Evolutionary conservation across 1,140 invertebrate species (phyloP).

Genomic region (Neodiprion fabricii): DNA sequence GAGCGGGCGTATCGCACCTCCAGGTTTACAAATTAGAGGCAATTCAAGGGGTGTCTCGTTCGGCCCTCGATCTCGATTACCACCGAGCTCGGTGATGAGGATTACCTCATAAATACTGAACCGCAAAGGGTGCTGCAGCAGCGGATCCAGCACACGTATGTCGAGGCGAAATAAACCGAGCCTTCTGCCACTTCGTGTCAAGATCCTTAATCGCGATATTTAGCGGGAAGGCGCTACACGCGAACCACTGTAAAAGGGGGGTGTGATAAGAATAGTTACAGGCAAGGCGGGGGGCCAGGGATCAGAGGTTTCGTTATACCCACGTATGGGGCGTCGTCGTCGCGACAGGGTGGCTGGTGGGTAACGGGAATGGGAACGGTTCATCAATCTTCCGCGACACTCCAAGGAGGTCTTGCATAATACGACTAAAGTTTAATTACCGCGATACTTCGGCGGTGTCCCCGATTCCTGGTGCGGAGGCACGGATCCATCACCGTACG

Average conservation of each 20-base stretch:
- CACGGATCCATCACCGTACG: constrained; percentile 37
- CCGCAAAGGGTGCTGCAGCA: background rate
- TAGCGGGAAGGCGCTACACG: constrained; percentile 41
- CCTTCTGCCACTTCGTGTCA: constrained; percentile 53
- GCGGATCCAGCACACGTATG: constrained; percentile 45
- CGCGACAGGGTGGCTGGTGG: background rate
- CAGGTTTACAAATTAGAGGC: constrained; percentile 18
- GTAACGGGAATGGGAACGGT: background rate
- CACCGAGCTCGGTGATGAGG: background rate
- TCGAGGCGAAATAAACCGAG: constrained; percentile 28
- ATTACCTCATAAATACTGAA: background rate
- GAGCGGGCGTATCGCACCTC: constrained; percentile 9
- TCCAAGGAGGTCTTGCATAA: constrained; percentile 36
- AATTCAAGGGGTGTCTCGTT: constrained; percentile 19
- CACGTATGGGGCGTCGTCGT: background rate
- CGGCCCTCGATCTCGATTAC: background rate
- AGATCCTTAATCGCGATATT: constrained; percentile 58
- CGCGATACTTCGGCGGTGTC: constrained; percentile 47
- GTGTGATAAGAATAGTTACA: constrained; percentile 42
- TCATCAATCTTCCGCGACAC: constrained; percentile 12
- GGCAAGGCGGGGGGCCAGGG: background rate
- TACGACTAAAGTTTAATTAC: constrained; percentile 61
- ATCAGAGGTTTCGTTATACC: background rate
- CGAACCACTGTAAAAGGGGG: constrained; percentile 41
- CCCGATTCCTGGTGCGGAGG: constrained; percentile 12